phyloP scores from a whole-genome alignment of 2,797 vertebrate genomes.

The Trachurus trachurus region DNA sequence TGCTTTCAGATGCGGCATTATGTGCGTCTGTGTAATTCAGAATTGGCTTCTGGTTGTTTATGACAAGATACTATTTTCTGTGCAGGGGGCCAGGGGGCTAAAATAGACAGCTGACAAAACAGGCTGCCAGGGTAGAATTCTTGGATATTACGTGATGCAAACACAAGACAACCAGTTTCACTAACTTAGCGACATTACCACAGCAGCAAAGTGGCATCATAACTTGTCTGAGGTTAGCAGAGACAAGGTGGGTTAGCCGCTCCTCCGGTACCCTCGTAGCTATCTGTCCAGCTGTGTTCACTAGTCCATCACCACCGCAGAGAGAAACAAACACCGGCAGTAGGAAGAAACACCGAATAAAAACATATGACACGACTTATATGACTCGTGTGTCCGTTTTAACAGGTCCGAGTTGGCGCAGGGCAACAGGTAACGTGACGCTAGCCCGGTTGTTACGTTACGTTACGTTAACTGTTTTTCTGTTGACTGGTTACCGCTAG shows the following conservation, averaged over 20 bases:
- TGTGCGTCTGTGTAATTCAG: too few species aligned
- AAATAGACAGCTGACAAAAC: constrained; percentile 46
- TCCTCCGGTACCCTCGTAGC: constrained; percentile 32
- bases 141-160: background rate
- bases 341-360: background rate
- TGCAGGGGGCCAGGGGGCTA: too few species aligned
- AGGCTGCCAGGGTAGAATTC: background rate
- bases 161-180: background rate
- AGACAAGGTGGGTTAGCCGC: constrained; percentile 24
- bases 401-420: background rate
- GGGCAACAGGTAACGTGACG: constrained; percentile 5
- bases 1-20: too few species aligned
- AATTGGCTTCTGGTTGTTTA: too few species aligned
- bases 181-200: background rate
- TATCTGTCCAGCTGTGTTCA: constrained; percentile 62
- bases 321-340: constrained; percentile 3
- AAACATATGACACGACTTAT: background rate
- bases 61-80: too few species aligned
- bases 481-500: constrained; percentile 49
- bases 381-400: background rate
- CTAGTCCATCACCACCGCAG: constrained; percentile 41
- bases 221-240: constrained; percentile 3
- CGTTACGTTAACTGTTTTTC: background rate
- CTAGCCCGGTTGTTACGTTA: background rate
- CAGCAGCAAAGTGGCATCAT: rapidly evolving